Evolutionary conservation across 2,797 vertebrate genomes (phyloP).

Genomic region (Anguilla pacifica): DNA sequence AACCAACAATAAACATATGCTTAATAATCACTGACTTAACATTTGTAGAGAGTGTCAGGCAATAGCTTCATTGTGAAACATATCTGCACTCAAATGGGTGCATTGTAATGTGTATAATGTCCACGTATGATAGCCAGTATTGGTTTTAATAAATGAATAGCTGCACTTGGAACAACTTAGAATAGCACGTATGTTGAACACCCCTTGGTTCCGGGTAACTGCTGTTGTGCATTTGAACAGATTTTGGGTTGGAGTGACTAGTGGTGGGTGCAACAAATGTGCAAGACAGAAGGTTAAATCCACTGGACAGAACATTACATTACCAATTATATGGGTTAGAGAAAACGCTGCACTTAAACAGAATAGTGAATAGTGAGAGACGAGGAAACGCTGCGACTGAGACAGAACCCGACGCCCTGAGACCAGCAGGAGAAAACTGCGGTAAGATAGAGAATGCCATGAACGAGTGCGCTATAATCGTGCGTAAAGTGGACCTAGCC

Average conservation of each 20-base stretch:
- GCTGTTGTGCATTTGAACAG: not conserved
- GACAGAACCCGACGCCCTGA: not conserved
- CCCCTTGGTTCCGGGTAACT: not conserved
- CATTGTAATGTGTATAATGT: not conserved
- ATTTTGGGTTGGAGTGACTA: not conserved
- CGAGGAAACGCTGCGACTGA: not conserved
- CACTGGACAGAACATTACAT: not conserved
- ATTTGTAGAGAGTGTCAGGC: not conserved
- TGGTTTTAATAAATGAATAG: not conserved
- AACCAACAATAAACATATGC: not conserved
- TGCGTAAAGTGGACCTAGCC: constrained; percentile 53
- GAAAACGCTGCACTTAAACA: not conserved
- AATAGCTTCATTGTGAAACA: constrained; percentile 2
- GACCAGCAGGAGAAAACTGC: constrained; percentile 35
- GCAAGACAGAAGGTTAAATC: not conserved
- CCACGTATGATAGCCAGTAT: not conserved
- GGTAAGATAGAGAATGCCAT: constrained; percentile 52
- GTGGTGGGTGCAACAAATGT: not conserved
- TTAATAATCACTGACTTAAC: not conserved
- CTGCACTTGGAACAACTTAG: not conserved
- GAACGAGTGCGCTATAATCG: constrained; percentile 39
- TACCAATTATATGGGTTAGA: not conserved
- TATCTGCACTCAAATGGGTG: not conserved
- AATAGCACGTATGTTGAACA: not conserved
- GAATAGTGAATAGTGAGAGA: not conserved